Conservation (phyloP, 2,888 invertebrate genomes). For the Noctua comes region DNA sequence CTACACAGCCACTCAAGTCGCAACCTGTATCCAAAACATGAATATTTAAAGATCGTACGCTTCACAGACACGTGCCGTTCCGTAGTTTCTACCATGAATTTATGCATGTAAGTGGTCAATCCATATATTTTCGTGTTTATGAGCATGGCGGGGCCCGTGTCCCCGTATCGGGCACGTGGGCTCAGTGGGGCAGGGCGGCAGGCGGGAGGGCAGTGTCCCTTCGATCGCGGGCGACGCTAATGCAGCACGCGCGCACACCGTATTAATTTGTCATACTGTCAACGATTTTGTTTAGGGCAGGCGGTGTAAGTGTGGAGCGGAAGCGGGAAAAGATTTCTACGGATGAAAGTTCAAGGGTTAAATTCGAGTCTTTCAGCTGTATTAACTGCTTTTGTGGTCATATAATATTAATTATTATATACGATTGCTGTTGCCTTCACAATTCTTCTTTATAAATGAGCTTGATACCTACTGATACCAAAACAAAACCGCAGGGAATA, state of each 20-base stretch:
- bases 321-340: constrained; percentile 27
- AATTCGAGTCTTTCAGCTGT: neutral
- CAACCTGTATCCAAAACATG: constrained; percentile 26
- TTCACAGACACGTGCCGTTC: constrained; percentile 27
- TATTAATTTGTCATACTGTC: constrained; percentile 69
- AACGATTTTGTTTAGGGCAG: constrained; percentile 56
- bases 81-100: constrained; percentile 31
- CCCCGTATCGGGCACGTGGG: constrained; percentile 36
- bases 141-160: constrained; percentile 24
- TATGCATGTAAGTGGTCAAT: constrained; percentile 42
- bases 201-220: constrained; percentile 61
- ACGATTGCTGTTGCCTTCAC: neutral
- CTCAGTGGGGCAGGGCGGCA: constrained; percentile 34
- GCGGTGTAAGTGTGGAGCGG: neutral
- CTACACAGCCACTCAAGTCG: neutral
- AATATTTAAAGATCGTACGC: constrained; percentile 46
- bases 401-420: neutral
- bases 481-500: neutral
- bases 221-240: constrained; percentile 60
- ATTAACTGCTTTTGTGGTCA: neutral
- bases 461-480: neutral
- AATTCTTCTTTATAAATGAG: neutral
- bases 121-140: constrained; percentile 58
- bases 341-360: neutral
- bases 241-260: constrained; percentile 61